phyloP scores from a whole-genome alignment of 1,140 invertebrate genomes.

The Saxidomus purpurata region DNA sequence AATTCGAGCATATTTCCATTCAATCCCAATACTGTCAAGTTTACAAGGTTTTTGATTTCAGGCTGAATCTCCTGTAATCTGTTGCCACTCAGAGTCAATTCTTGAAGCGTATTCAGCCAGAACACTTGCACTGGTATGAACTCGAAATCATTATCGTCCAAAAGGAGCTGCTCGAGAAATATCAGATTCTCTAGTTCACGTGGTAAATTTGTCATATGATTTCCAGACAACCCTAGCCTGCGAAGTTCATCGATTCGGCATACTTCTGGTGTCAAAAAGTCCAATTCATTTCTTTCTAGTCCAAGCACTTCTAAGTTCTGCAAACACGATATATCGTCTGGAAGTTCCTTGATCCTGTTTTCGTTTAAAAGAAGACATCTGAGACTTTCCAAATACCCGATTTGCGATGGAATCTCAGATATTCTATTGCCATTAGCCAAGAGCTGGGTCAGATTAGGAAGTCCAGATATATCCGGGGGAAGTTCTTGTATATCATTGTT shows the following conservation, averaged over 20 bases:
- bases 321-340: conserved; percentile 72
- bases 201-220: conserved; percentile 83
- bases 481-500: conserved; percentile 82
- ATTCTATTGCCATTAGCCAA: conserved; percentile 79
- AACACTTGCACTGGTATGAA: conserved; percentile 85
- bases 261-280: conserved; percentile 81
- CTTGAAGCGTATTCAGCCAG: conserved; percentile 79
- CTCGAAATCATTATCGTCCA: conserved; percentile 85
- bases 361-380: conserved; percentile 79
- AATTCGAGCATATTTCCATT: conserved; percentile 80
- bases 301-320: conserved; percentile 77
- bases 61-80: conserved; percentile 76
- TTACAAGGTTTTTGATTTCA: conserved; percentile 78
- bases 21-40: conserved; percentile 81
- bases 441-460: conserved; percentile 77
- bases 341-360: conserved; percentile 77
- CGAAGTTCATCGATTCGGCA: conserved; percentile 80
- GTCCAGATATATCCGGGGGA: conserved; percentile 75
- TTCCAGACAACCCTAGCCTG: conserved; percentile 82
- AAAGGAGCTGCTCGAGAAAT: conserved; percentile 79
- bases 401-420: conserved; percentile 72
- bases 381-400: conserved; percentile 77
- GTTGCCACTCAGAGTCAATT: conserved; percentile 82
- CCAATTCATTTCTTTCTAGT: conserved; percentile 81
- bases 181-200: conserved; percentile 82